These are phyloP conservation scores for Cebus imitator DNA, from an alignment of 2,113 vertebrate species.

Conservation along the genomic window DNA sequence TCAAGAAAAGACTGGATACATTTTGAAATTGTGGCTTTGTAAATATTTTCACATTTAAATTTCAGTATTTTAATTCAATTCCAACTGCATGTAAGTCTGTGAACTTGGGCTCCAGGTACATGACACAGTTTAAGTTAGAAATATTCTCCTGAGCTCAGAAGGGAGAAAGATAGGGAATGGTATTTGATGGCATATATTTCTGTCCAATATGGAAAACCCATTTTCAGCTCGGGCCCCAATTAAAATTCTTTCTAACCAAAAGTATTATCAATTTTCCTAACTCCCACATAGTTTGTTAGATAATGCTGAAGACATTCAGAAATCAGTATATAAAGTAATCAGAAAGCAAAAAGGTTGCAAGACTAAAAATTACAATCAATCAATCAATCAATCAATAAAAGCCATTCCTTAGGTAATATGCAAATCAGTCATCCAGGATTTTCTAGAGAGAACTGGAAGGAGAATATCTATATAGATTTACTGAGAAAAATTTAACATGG, in stretches of 20 bases:
- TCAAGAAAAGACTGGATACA: background rate
- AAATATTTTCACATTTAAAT: slow-evolving; percentile 41
- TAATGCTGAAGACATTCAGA: background rate
- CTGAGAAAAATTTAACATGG: background rate
- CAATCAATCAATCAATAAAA: background rate
- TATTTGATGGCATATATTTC: background rate
- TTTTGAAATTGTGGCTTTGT: background rate
- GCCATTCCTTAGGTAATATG: background rate
- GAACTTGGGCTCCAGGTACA: background rate
- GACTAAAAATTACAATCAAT: background rate
- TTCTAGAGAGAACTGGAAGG: background rate
- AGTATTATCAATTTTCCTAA: background rate
- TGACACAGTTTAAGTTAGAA: background rate
- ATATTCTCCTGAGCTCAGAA: background rate
- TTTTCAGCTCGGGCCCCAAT: background rate
- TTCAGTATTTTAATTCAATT: background rate
- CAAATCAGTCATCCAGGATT: background rate
- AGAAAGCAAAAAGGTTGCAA: background rate
- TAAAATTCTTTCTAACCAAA: background rate
- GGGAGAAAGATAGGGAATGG: background rate
- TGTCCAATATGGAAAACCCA: background rate
- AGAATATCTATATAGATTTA: background rate
- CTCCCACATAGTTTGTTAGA: background rate
- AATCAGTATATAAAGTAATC: background rate
- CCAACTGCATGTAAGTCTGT: background rate